A percentile compares a stretch with the other conserved stretches of the same genome.
Evolutionary conservation across 2,797 vertebrate genomes (phyloP).

Genomic region (Iguana delicatissima): DNA sequence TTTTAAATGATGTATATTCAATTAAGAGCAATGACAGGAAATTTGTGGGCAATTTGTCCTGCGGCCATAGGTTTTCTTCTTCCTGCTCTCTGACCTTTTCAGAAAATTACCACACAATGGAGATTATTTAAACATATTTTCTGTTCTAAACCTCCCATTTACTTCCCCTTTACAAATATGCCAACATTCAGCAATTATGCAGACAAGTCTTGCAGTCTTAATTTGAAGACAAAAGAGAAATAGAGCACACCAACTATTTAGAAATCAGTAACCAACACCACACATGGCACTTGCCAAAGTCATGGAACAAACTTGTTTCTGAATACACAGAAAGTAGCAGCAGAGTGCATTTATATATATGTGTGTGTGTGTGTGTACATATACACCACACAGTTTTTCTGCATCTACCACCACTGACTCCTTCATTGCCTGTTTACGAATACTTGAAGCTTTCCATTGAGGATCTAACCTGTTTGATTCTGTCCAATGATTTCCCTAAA

Average conservation of each 20-base stretch:
- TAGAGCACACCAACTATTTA: neutral
- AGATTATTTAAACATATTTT: conserved; percentile 61
- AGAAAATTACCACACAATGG: conserved; percentile 42
- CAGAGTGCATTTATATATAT: too few relatives aligned
- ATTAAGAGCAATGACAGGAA: neutral
- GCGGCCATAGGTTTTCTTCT: conserved; percentile 17
- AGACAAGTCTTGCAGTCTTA: conserved; percentile 52
- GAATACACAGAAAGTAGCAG: neutral
- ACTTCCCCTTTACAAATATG: conserved; percentile 49
- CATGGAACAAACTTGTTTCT: neutral
- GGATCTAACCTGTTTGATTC: neutral
- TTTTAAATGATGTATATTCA: conserved; percentile 30
- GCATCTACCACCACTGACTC: neutral
- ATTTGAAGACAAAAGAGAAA: conserved; percentile 36
- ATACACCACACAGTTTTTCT: neutral
- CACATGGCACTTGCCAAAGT: neutral
- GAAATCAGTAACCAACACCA: neutral
- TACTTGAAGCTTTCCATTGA: neutral
- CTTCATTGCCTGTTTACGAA: neutral
- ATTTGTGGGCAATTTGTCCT: conserved; percentile 33
- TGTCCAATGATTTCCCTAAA: neutral
- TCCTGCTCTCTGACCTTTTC: conserved; percentile 49
- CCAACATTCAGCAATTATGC: conserved; percentile 45
- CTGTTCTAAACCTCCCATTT: conserved; percentile 47
- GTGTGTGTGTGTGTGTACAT: neutral